Evolutionary conservation across 2,797 vertebrate species (phyloP).

Genomic region (Cossypha heuglini): DNA sequence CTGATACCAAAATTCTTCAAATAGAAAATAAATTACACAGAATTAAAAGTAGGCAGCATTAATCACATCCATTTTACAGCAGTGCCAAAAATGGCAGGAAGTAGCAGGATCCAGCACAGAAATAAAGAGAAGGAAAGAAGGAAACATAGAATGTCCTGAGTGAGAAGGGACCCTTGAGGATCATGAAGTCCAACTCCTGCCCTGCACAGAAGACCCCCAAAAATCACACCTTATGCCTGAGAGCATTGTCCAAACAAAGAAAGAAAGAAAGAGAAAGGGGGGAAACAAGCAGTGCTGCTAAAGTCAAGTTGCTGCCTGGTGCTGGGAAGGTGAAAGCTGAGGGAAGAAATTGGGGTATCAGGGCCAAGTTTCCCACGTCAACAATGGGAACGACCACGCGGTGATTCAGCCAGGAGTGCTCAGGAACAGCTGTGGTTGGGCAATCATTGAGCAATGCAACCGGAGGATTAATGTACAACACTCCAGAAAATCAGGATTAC

Average conservation of each 20-base stretch:
- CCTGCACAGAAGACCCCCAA: background rate
- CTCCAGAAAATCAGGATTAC: background rate
- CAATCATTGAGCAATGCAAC: background rate
- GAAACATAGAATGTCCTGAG: background rate
- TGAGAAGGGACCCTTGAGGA: background rate
- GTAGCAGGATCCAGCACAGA: background rate
- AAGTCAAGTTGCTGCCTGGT: background rate
- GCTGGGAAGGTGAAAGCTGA: background rate
- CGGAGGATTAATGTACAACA: background rate
- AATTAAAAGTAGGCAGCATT: background rate
- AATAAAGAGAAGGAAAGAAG: background rate
- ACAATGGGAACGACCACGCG: fast-evolving
- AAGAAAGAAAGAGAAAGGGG: background rate
- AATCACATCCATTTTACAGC: background rate
- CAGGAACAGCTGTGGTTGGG: background rate
- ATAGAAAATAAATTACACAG: background rate
- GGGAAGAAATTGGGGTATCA: background rate
- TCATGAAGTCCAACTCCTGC: background rate
- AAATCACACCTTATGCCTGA: background rate
- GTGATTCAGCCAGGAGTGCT: conserved; percentile 1
- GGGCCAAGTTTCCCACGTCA: background rate
- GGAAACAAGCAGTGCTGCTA: background rate
- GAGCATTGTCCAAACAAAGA: background rate
- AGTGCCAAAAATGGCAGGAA: background rate
- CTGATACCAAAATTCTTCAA: background rate